Evolutionary conservation across 1,140 invertebrate species (phyloP).

Genomic region (Pogonomyrmex californicus): DNA sequence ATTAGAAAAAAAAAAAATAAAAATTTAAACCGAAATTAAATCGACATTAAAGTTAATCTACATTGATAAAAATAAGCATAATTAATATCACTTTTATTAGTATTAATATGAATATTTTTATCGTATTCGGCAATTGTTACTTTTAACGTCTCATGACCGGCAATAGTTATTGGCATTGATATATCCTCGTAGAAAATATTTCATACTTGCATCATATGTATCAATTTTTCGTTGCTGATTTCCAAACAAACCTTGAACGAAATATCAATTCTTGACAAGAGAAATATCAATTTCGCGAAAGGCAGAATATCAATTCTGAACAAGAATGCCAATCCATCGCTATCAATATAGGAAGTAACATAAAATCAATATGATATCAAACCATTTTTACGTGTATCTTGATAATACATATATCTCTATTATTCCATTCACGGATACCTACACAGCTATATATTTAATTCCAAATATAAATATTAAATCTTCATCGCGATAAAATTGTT

Average conservation of each 20-base stretch:
- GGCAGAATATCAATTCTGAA: slow-evolving; percentile 42
- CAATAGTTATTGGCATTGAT: slow-evolving; percentile 10
- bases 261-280: slow-evolving; percentile 34
- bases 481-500: slow-evolving; percentile 16
- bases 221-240: slow-evolving; percentile 36
- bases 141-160: background rate
- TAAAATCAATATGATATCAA: slow-evolving; percentile 42
- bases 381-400: background rate
- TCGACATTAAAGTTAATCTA: no score
- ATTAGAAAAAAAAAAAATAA: background rate
- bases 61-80: background rate
- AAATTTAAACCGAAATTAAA: background rate
- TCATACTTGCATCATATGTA: background rate
- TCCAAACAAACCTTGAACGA: slow-evolving; percentile 9
- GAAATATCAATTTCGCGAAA: slow-evolving; percentile 14
- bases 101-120: background rate
- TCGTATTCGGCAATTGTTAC: background rate
- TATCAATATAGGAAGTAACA: slow-evolving; percentile 48
- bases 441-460: background rate
- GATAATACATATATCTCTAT: slow-evolving; percentile 24
- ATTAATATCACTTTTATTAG: background rate
- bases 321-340: slow-evolving; percentile 43
- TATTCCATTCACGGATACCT: slow-evolving; percentile 24
- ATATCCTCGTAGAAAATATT: slow-evolving; percentile 19
- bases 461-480: slow-evolving; percentile 23